Evolutionary conservation across 2,113 vertebrate species (phyloP).

Genomic region (Ictidomys tridecemlineatus): DNA sequence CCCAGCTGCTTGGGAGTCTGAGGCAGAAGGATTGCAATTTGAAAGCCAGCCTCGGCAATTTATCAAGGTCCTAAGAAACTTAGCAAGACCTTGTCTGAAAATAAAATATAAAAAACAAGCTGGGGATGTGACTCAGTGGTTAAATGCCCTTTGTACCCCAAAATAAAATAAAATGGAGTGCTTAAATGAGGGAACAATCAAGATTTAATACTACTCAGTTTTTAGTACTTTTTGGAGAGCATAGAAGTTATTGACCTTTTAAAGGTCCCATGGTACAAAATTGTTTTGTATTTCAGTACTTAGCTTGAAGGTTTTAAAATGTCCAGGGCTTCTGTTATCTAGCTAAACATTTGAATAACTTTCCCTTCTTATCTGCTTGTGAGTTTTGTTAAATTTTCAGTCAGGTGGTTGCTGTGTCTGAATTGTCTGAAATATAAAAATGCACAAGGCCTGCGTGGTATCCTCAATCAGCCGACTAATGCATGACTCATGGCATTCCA

Average conservation of each 20-base stretch:
- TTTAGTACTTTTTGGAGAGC: not conserved
- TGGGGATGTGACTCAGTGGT: no score
- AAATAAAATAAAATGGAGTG: no score
- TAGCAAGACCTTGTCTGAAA: no score
- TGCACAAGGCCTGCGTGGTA: not conserved
- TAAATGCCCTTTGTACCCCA: no score
- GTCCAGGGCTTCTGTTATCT: constrained; percentile 13
- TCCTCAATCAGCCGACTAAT: not conserved
- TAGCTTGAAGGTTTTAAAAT: constrained; percentile 21
- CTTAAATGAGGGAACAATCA: not conserved
- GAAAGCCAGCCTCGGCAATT: no score
- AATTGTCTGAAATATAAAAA: not conserved
- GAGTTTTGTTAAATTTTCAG: not conserved
- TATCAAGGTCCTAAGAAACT: no score
- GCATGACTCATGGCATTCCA: constrained; percentile 72
- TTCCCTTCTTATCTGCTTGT: not conserved
- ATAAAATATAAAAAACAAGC: no score
- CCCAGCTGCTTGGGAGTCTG: no score
- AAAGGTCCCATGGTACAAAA: not conserved
- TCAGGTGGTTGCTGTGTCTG: not conserved
- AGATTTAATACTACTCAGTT: not conserved
- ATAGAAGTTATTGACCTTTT: not conserved
- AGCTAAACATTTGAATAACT: constrained; percentile 16
- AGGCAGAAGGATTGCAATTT: no score
- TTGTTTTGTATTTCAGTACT: constrained; percentile 23